These are phyloP conservation scores for Paramormyrops hopkinsi DNA, from an alignment of 2,797 vertebrate genomes.

Conservation along the genomic window DNA sequence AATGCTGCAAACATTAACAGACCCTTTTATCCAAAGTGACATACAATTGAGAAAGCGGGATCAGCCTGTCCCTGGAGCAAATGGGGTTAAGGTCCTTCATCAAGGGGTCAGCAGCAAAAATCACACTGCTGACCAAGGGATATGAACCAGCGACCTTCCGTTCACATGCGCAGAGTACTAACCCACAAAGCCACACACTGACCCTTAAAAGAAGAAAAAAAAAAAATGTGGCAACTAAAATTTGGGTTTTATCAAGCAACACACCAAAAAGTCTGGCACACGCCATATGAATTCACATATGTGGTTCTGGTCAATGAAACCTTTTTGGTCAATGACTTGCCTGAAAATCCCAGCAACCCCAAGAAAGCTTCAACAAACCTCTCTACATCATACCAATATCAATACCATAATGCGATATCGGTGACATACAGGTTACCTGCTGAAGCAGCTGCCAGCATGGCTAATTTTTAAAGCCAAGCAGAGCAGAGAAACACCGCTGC, in stretches of 20 bases:
- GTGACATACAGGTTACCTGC: not conserved
- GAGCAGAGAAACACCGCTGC: constrained; percentile 16
- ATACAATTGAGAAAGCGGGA: not conserved
- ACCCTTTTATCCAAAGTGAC: not conserved
- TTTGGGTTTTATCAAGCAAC: not conserved
- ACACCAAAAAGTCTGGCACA: not conserved
- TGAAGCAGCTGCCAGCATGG: not conserved
- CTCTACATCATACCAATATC: not conserved
- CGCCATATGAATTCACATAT: not conserved
- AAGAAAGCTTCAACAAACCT: not conserved
- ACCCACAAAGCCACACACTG: not conserved
- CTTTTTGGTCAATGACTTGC: not conserved
- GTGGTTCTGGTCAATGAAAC: not conserved
- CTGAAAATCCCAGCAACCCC: not conserved
- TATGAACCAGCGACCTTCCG: not conserved
- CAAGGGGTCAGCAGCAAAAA: not conserved
- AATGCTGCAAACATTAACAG: not conserved
- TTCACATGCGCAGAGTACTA: not conserved
- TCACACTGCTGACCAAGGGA: not conserved
- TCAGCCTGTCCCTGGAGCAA: not conserved
- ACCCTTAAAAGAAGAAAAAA: not conserved
- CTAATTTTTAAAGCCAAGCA: constrained; percentile 19
- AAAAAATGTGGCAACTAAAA: not conserved
- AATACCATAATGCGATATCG: not conserved
- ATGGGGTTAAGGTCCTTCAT: not conserved